phyloP scores from a whole-genome alignment of 2,113 vertebrate genomes.

The Galemys pyrenaicus region DNA sequence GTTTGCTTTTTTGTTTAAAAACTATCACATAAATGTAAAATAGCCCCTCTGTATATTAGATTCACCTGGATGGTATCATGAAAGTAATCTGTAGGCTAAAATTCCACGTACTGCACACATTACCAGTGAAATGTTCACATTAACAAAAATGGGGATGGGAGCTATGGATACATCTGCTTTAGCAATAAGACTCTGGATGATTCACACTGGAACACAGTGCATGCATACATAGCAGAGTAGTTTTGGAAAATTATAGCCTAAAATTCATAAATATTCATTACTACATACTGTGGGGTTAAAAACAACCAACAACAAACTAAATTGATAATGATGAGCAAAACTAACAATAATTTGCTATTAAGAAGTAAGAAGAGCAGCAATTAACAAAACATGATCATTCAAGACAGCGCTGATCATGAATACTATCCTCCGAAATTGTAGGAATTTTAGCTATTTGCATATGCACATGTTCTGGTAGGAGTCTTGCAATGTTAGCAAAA shows the following conservation, averaged over 20 bases:
- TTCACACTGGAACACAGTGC: slow-evolving; percentile 11
- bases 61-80: background rate
- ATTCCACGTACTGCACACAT: background rate
- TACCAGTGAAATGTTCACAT: background rate
- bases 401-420: background rate
- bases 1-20: slow-evolving; percentile 27
- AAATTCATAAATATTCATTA: slow-evolving; percentile 74
- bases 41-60: background rate
- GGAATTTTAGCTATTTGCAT: background rate
- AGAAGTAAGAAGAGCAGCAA: slow-evolving; percentile 34
- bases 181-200: slow-evolving; percentile 29
- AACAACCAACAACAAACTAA: slow-evolving; percentile 66
- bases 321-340: slow-evolving; percentile 57
- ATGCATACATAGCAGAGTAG: slow-evolving; percentile 18
- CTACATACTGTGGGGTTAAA: slow-evolving; percentile 50
- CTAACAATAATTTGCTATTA: slow-evolving; percentile 59
- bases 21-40: background rate
- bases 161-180: slow-evolving; percentile 37
- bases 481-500: background rate
- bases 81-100: slow-evolving; percentile 16
- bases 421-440: background rate
- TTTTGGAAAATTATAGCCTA: slow-evolving; percentile 70
- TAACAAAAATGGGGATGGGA: background rate
- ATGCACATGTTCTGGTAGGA: background rate
- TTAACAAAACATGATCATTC: slow-evolving; percentile 22